Evolutionary conservation across 2,888 invertebrate genomes (phyloP).

Genomic region (Apodemia zela): DNA sequence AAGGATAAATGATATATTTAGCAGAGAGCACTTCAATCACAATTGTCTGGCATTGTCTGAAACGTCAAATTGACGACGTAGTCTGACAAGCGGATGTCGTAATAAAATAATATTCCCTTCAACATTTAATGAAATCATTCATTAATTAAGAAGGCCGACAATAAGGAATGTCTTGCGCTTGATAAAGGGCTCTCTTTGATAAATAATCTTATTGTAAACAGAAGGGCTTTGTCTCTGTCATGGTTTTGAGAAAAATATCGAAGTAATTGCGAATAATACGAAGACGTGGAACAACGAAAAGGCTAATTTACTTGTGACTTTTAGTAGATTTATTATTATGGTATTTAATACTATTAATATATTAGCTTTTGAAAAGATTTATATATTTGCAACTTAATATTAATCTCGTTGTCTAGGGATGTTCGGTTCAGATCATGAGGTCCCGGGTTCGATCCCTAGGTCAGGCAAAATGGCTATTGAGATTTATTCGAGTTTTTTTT

Average conservation of each 20-base stretch:
- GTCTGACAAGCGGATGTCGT: background rate
- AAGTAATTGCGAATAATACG: background rate
- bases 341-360: background rate
- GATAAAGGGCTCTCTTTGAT: conserved; percentile 15
- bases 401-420: background rate
- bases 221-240: conserved; percentile 5
- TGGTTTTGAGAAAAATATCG: background rate
- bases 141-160: conserved; percentile 11
- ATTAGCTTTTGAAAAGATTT: background rate
- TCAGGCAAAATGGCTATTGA: too few relatives aligned
- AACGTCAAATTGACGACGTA: background rate
- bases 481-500: too few relatives aligned
- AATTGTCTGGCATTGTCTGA: background rate
- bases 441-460: too few relatives aligned
- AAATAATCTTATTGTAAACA: conserved; percentile 8
- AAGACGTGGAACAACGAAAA: background rate
- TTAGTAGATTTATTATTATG: background rate
- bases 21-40: background rate
- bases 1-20: too few relatives aligned
- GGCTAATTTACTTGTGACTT: background rate
- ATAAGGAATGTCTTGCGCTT: background rate
- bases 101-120: conserved; percentile 8
- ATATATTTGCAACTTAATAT: background rate
- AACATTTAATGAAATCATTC: conserved; percentile 12
- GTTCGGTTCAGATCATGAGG: too few relatives aligned